These are phyloP conservation scores for Malthinus seriepunctatus DNA, from an alignment of 2,888 invertebrate species.

Conservation along the genomic window DNA sequence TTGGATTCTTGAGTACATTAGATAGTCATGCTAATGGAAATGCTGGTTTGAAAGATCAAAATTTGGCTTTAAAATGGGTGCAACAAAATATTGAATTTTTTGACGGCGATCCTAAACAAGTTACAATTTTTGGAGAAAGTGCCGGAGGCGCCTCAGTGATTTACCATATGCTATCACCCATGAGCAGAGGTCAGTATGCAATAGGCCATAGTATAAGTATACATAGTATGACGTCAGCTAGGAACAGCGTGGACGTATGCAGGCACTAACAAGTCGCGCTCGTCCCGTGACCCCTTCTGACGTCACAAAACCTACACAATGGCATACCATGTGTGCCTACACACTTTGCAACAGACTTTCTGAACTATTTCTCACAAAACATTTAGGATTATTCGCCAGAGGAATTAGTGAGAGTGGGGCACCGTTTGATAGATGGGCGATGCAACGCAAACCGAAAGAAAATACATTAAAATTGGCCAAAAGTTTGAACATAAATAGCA, in stretches of 20 bases:
- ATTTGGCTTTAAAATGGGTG: slow-evolving; percentile 39
- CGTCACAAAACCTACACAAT: too few species aligned
- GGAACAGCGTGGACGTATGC: too few species aligned
- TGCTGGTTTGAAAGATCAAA: slow-evolving; percentile 38
- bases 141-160: slow-evolving; percentile 37
- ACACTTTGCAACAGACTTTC: too few species aligned
- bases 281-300: neutral
- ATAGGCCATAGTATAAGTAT: too few species aligned
- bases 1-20: slow-evolving; percentile 27
- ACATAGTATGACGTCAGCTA: too few species aligned
- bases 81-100: slow-evolving; percentile 34
- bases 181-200: slow-evolving; percentile 29
- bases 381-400: slow-evolving; percentile 35
- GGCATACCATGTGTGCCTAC: too few species aligned
- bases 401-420: slow-evolving; percentile 40
- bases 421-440: slow-evolving; percentile 35
- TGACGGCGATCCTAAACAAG: slow-evolving; percentile 36
- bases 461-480: slow-evolving; percentile 27
- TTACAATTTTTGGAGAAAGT: slow-evolving; percentile 39
- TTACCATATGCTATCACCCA: slow-evolving; percentile 32
- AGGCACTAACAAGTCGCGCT: slow-evolving; percentile 32
- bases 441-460: slow-evolving; percentile 24
- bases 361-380: too few species aligned
- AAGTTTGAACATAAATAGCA: slow-evolving; percentile 23
- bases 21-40: slow-evolving; percentile 37